A percentile compares a stretch with the other conserved stretches of the same genome.
Evolutionary conservation across 2,797 vertebrate species (phyloP).

Genomic region (Sphenodon punctatus): DNA sequence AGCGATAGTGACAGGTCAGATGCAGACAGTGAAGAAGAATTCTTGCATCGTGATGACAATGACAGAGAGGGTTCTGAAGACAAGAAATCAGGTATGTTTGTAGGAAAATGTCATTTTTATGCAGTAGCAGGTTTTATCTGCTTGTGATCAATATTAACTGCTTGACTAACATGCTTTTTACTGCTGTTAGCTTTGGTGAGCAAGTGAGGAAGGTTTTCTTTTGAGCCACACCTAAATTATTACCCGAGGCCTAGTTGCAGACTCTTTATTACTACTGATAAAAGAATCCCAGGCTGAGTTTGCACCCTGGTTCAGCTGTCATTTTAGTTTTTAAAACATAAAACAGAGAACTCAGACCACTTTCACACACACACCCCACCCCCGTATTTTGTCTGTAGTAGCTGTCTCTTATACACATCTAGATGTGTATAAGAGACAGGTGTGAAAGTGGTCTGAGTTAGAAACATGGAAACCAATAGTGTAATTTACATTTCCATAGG

Average conservation of each 20-base stretch:
- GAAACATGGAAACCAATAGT: not conserved
- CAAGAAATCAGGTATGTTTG: slow-evolving; percentile 75
- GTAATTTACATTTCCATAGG: not conserved
- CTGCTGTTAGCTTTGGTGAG: too few species aligned
- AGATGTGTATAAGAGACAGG: too few species aligned
- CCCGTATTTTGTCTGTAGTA: not conserved
- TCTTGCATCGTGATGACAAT: slow-evolving; percentile 77
- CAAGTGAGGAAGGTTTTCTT: too few species aligned
- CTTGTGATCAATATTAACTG: too few species aligned
- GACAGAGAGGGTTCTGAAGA: slow-evolving; percentile 79
- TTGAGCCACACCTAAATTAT: not conserved
- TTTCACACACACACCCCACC: not conserved
- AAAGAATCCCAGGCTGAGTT: not conserved
- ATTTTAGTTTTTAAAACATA: too few species aligned
- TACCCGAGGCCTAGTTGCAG: not conserved
- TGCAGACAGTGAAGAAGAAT: slow-evolving; percentile 81
- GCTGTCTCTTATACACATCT: too few species aligned
- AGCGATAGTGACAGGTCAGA: slow-evolving; percentile 88
- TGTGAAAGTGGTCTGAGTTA: too few species aligned
- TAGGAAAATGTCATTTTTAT: not conserved
- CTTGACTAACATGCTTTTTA: too few species aligned
- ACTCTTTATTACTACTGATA: not conserved
- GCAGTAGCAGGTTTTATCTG: too few species aligned
- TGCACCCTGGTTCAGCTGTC: not conserved
- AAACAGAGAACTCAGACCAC: too few species aligned